Base-by-base conservation (phyloP, 2,888 invertebrate species). In the Drosophila dives region DNA sequence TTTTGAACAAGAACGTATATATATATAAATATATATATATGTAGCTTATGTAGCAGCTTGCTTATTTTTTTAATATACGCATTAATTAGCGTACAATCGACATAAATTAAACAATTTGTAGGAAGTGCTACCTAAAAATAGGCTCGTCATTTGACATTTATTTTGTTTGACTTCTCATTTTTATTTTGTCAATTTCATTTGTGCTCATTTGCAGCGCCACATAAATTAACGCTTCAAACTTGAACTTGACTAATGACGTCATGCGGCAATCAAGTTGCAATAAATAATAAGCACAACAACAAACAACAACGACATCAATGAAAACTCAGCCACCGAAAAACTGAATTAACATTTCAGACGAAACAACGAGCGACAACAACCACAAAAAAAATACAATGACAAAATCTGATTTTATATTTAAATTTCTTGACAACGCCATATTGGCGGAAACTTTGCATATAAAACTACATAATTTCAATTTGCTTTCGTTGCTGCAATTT, bases 161-260 rank as follows among this genome's bases (percentile, higher is more conserved):
- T 56, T 20, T 54, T 59, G 54, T 29, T 48, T 40, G 15, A 36
- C 59, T 50, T 53, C 33, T 23, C 29, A 54, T 54, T 68, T 51
- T 48, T 34, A 38, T 61, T 48, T 62, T 58, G 15, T 61, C 15
- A 56, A 40, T 53, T 58, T 60, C 40, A 51, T 66, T 64, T 83
- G 51, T 48, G 53, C 60, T 68, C 63, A 85, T 85, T 87, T 76
- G 60, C 55, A 60, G 55, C 71, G 75, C 72, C 42, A 70, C 58
- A 76, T 75, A 70, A 85, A 90, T 85, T 85, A 82, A 29, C 64
- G 65, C 72, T 65, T 48, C 64, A 72, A 76, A 89, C 90, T 90
- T 86, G 86, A 86, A 86, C 86, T 86, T 86, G 87, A 66, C 54
- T 26, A 51, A 60, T 84, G 90, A 89, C 81, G 86, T 90, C 89